phyloP scores from a whole-genome alignment of 2,888 invertebrate genomes.

The Luffia ferchaultella region DNA sequence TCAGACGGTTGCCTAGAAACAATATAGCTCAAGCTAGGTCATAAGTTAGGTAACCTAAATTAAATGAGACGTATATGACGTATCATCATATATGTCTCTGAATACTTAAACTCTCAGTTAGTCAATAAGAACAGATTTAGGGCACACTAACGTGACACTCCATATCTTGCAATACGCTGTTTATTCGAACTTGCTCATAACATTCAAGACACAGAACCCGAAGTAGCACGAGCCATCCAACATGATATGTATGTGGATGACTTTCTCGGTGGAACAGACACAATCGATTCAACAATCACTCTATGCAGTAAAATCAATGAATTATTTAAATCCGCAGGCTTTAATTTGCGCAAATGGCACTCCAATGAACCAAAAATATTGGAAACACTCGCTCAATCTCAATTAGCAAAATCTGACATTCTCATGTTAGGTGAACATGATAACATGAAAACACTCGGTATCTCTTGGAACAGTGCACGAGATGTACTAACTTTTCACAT shows the following conservation, averaged over 20 bases:
- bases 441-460: conserved; percentile 12
- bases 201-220: conserved; percentile 9
- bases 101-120: no score
- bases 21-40: no score
- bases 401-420: conserved; percentile 4
- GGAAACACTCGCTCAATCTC: conserved; percentile 4
- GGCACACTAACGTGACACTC: no score
- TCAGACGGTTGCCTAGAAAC: no score
- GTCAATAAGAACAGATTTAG: no score
- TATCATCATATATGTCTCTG: no score
- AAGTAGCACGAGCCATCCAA: conserved; percentile 12
- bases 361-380: conserved; percentile 12
- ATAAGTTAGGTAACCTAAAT: no score
- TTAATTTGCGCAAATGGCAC: conserved; percentile 3
- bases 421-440: conserved; percentile 11
- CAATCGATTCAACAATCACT: neutral
- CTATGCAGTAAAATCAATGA: neutral
- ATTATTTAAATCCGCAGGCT: conserved; percentile 1
- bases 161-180: conserved; percentile 17
- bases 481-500: conserved; percentile 12
- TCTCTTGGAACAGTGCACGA: conserved; percentile 12
- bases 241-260: conserved; percentile 21
- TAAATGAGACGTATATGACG: no score
- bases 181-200: conserved; percentile 17
- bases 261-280: conserved; percentile 8